These are phyloP conservation scores for Aporophyla lueneburgensis DNA, from an alignment of 2,888 invertebrate genomes.

Conservation along the genomic window DNA sequence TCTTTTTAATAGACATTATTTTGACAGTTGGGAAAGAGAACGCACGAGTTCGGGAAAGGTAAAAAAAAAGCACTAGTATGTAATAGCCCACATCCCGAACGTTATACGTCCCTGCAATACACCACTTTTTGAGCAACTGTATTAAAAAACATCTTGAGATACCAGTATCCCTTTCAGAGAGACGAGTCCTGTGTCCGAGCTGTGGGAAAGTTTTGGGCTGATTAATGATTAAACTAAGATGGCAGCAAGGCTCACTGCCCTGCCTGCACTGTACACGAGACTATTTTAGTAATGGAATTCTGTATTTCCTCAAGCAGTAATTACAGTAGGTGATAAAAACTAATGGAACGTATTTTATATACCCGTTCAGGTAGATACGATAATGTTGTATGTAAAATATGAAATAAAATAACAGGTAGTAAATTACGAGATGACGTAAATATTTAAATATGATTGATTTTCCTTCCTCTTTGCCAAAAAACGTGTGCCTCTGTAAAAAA, in stretches of 20 bases:
- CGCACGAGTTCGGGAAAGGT: too few species aligned
- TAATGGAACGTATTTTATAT: background rate
- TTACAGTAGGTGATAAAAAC: background rate
- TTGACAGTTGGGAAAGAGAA: too few species aligned
- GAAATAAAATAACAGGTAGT: conserved; percentile 15
- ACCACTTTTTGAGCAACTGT: too few species aligned
- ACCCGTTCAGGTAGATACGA: background rate
- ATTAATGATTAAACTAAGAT: background rate
- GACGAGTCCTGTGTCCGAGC: background rate
- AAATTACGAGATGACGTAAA: conserved; percentile 6
- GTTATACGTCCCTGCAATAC: too few species aligned
- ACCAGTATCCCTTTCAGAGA: background rate
- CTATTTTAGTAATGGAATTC: background rate
- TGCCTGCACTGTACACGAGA: background rate
- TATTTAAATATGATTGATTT: background rate
- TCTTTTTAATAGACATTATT: too few species aligned
- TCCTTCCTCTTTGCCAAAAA: conserved; percentile 1
- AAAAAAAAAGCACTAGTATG: too few species aligned
- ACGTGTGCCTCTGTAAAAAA: too few species aligned
- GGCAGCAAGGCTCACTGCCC: background rate
- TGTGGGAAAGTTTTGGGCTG: background rate
- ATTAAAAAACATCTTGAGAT: too few species aligned
- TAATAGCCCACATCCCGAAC: too few species aligned
- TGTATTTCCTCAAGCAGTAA: background rate
- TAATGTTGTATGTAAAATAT: background rate